phyloP scores from a whole-genome alignment of 2,113 vertebrate genomes.

The Polypterus senegalus region DNA sequence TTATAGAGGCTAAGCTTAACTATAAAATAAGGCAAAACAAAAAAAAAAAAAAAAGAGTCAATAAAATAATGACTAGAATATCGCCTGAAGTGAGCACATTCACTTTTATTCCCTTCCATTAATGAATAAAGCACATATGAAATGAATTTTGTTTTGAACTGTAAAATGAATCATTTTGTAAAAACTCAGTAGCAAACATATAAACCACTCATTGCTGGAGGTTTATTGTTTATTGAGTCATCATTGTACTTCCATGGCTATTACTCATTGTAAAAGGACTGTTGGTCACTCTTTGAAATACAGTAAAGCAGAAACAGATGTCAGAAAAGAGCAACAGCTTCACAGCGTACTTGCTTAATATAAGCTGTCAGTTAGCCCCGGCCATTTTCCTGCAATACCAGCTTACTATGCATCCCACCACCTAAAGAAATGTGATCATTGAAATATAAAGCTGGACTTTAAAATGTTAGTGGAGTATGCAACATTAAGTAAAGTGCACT shows the following conservation, averaged over 20 bases:
- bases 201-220: background rate
- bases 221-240: background rate
- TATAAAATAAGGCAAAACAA: background rate
- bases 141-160: no score
- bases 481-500: no score
- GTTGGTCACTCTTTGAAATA: slow-evolving; percentile 6
- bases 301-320: slow-evolving; percentile 1
- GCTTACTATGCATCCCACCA: no score
- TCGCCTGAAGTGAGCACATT: background rate
- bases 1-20: background rate
- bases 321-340: background rate
- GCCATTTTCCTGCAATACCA: no score
- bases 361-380: no score
- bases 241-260: background rate
- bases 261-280: background rate
- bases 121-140: background rate
- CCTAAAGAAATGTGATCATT: no score
- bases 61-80: background rate
- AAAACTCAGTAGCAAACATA: background rate
- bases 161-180: background rate
- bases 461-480: no score
- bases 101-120: background rate
- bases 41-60: background rate
- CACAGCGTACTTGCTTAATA: background rate
- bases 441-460: no score